Base-by-base conservation (phyloP, 2,797 vertebrate genomes). In the Pyrocephalus nanus region DNA sequence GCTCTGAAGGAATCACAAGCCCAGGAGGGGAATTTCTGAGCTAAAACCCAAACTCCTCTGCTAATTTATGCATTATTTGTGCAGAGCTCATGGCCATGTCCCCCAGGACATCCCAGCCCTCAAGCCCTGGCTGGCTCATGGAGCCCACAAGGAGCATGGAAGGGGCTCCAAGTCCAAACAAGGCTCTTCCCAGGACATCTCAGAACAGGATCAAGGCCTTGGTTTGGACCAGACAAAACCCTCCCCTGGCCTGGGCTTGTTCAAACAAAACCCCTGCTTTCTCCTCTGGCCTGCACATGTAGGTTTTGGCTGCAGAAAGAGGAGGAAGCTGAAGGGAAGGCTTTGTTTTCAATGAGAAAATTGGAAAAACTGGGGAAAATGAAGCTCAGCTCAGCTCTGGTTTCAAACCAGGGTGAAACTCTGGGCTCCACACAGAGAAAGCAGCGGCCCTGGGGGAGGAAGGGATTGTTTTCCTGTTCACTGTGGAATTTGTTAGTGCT, bases 381-480 rank as follows among this genome's bases (percentile, higher is more conserved):
- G 74, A 72, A 76, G 88, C 85, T 91, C 40, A 61, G 45, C 45
- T 90, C 26, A 40, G 58, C 36, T 45, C 36, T 48, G 38, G 16
- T 75, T 88, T 80, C 94, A 83, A 78, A 69, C 36, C 72, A 0
- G 65, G 79, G 80, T 73, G 40, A 79, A 82, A 60, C 76, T 88
- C 80, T 4, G 0, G 81, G 88, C 81, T 91, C 42, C 73, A 48
- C 1, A 17, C 80, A 64, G 73, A 60, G 84, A 72, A 79, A 89
- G 73, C 64, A 79, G 77, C 1, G 1, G 77, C 85, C 51, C 71
- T 83, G 77, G 85, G 88, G 86, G 81, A 83, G 69, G 72, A 91
- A 93, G 65, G 22, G 81, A 73, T 84, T 80, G 81, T 83, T 95
- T 95, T 86, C 77, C 73, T 77, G 80, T 72, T 86, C 76, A 85